Conservation (phyloP, 2,113 vertebrate genomes). For the Spea multiplicata region DNA sequence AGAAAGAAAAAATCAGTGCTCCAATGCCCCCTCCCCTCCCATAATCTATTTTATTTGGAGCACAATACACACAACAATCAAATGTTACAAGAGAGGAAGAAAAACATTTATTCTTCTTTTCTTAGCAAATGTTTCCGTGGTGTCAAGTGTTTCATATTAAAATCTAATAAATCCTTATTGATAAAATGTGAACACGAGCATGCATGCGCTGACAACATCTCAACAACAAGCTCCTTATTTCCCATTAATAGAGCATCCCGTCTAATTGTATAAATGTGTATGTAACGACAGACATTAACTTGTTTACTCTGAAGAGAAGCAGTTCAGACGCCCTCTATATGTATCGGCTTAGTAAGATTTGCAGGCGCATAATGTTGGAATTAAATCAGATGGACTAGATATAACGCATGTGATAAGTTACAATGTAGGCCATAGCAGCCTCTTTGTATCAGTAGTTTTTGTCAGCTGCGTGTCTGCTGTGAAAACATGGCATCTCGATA, state of each 20-base stretch:
- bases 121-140: conserved; percentile 8
- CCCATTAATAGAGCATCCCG: background rate
- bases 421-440: too few species aligned
- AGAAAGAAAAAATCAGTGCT: conserved; percentile 65
- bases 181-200: background rate
- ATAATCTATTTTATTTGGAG: conserved; percentile 67
- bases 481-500: too few species aligned
- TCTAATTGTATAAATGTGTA: conserved; percentile 2
- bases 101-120: background rate
- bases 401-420: too few species aligned
- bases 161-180: conserved; percentile 22
- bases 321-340: background rate
- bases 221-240: background rate
- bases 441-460: too few species aligned
- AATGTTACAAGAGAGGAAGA: background rate
- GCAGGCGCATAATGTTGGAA: background rate
- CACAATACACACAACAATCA: conserved; percentile 48
- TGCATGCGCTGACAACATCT: background rate
- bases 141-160: background rate
- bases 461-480: too few species aligned
- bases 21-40: conserved; percentile 52
- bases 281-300: background rate
- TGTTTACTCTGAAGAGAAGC: background rate
- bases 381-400: background rate
- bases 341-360: background rate